phyloP scores from a whole-genome alignment of 2,797 vertebrate genomes.

The Phoeniculus purpureus region DNA sequence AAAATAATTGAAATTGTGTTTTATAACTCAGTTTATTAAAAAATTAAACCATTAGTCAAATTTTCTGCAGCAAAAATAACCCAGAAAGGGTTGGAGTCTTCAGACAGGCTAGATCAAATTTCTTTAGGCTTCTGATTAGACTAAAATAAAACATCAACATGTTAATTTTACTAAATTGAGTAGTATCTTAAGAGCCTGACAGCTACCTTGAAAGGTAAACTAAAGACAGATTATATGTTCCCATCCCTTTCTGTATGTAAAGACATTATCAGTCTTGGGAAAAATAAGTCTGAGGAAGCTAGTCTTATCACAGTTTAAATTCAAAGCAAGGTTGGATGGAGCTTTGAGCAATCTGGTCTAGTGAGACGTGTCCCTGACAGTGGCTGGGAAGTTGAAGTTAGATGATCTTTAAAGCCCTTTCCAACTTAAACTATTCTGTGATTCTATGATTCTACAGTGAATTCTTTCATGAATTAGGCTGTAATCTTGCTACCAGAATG shows the following conservation, averaged over 20 bases:
- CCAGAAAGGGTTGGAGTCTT: neutral
- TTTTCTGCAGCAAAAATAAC: constrained; percentile 15
- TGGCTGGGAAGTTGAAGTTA: too few species aligned
- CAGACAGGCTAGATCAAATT: neutral
- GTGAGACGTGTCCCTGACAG: too few species aligned
- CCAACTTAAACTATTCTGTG: too few species aligned
- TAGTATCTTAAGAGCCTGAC: neutral
- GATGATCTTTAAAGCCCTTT: too few species aligned
- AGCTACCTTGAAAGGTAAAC: neutral
- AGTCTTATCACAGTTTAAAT: neutral
- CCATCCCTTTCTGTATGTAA: neutral
- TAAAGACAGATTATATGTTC: neutral
- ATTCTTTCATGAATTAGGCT: neutral
- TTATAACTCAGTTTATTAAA: neutral
- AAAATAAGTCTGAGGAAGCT: neutral
- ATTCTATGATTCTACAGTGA: too few species aligned
- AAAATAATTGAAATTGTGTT: constrained; percentile 61
- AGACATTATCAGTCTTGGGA: neutral
- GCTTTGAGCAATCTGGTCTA: too few species aligned
- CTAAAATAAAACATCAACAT: neutral
- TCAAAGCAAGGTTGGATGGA: too few species aligned
- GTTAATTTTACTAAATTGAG: neutral
- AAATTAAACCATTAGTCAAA: constrained; percentile 25
- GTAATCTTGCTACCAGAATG: neutral
- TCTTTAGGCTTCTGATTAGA: neutral